These are phyloP conservation scores for Torymus aiolomorphi DNA, from an alignment of 2,888 invertebrate species.

Conservation along the genomic window DNA sequence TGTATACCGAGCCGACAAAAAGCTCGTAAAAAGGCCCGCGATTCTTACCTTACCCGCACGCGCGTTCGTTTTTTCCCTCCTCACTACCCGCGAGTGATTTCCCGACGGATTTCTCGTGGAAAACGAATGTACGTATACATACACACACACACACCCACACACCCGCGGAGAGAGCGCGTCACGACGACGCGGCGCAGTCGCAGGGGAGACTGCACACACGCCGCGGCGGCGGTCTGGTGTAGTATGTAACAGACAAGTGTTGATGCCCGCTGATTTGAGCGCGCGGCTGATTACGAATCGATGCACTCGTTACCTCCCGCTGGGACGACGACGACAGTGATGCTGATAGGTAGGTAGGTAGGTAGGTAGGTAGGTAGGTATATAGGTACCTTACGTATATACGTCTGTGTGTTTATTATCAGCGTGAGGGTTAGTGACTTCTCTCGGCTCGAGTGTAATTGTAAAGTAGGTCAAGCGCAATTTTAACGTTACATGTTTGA, in stretches of 20 bases:
- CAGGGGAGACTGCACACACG: neutral
- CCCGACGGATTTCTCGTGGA: constrained; percentile 48
- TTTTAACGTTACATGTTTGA: no score
- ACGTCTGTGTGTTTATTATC: no score
- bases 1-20: constrained; percentile 12
- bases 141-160: no score
- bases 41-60: neutral
- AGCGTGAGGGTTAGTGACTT: no score
- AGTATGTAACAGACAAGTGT: neutral
- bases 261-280: constrained; percentile 45
- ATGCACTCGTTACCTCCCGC: constrained; percentile 40
- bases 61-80: neutral
- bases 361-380: no score
- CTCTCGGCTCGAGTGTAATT: no score
- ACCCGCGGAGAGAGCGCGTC: neutral
- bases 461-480: no score
- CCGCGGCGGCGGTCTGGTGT: neutral
- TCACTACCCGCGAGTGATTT: constrained; percentile 42
- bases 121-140: no score
- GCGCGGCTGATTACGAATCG: constrained; percentile 45
- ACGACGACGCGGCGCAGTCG: constrained; percentile 17
- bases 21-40: neutral
- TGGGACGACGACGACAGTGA: neutral
- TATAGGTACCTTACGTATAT: no score
- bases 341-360: no score